Evolutionary conservation across 2,113 vertebrate species (phyloP).

Genomic region (Callithrix jacchus): DNA sequence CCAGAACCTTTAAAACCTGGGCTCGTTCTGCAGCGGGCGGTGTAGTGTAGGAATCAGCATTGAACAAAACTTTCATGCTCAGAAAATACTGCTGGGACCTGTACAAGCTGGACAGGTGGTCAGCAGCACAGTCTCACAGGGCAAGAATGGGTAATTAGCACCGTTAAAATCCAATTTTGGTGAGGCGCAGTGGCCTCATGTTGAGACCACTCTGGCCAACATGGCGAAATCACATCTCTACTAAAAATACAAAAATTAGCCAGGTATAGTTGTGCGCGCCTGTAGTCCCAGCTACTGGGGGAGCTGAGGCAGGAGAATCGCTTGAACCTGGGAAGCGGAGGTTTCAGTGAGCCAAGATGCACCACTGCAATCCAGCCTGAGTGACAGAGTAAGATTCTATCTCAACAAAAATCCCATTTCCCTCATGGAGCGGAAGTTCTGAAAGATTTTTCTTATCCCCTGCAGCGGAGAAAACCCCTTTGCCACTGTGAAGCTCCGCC

Average conservation of each 20-base stretch:
- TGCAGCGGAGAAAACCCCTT: conserved; percentile 96
- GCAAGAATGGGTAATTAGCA: background rate
- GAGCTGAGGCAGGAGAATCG: no score
- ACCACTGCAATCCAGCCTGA: no score
- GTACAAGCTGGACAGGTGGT: background rate
- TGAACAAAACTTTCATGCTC: background rate
- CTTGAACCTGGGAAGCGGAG: no score
- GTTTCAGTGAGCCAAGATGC: no score
- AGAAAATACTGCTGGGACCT: background rate
- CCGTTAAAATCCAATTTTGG: background rate
- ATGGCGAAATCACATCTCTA: no score
- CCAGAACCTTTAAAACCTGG: background rate
- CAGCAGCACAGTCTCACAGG: background rate
- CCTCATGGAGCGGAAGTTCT: background rate
- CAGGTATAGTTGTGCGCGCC: no score
- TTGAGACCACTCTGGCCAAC: no score
- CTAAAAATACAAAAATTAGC: no score
- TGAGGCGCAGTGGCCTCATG: no score
- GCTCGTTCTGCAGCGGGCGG: fast-evolving
- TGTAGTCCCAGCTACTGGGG: no score
- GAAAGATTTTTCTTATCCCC: background rate
- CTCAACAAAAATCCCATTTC: background rate
- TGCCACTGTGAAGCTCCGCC: conserved; percentile 93
- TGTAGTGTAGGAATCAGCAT: background rate
- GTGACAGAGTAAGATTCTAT: no score